phyloP scores from a whole-genome alignment of 2,797 vertebrate genomes.

The Hippopotamyrus pictus region DNA sequence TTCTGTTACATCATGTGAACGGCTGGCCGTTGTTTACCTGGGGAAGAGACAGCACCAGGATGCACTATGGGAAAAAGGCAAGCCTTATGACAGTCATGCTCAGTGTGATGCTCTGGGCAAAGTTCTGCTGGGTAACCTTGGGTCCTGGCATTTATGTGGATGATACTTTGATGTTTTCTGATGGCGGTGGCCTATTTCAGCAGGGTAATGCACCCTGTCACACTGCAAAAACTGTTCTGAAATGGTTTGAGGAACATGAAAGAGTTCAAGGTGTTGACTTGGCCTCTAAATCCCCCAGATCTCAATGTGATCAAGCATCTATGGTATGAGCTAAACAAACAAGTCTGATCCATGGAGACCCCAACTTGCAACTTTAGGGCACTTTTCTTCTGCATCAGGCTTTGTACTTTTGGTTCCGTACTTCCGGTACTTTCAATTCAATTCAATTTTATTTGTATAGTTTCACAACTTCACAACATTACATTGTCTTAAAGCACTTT shows the following conservation, averaged over 20 bases:
- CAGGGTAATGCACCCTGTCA: neutral
- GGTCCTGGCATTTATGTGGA: neutral
- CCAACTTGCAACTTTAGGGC: neutral
- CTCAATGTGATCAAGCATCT: neutral
- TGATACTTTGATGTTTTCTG: neutral
- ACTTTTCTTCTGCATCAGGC: neutral
- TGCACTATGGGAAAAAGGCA: neutral
- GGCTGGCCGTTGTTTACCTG: neutral
- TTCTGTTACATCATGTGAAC: neutral
- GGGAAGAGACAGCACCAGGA: neutral
- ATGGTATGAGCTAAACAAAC: neutral
- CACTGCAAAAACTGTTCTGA: neutral
- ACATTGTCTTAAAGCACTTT: neutral
- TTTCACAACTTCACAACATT: neutral
- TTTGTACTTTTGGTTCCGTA: neutral
- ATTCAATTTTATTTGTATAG: neutral
- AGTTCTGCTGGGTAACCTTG: neutral
- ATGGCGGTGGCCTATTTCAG: neutral
- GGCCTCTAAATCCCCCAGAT: neutral
- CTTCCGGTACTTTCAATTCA: neutral
- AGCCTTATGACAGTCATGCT: neutral
- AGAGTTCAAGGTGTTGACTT: neutral
- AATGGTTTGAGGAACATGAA: neutral
- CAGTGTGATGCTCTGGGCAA: neutral
- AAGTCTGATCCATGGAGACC: neutral